Percentiles rank a stretch among this genome's conserved stretches.
phyloP scores from a whole-genome alignment of 30 jellyfish, hydroid and myxozoan genomes.

The Aurelia sp. region DNA sequence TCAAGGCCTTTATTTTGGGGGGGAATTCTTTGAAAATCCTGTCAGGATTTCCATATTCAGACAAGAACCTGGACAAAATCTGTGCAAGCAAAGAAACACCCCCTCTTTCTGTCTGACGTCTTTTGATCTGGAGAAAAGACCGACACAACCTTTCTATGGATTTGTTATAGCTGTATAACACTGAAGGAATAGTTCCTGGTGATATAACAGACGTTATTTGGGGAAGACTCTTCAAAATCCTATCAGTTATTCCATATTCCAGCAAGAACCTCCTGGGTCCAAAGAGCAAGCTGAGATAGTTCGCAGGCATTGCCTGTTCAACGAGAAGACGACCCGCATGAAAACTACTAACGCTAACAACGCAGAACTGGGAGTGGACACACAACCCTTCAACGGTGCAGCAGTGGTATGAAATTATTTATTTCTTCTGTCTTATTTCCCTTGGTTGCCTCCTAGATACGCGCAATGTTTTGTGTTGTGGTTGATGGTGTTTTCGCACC shows the following conservation, averaged over 20 bases:
- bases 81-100: no score
- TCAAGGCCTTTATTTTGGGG: no score
- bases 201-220: background rate
- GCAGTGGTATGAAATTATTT: conserved; percentile 55
- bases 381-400: conserved; percentile 80
- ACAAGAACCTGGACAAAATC: no score
- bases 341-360: conserved; percentile 60
- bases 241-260: background rate
- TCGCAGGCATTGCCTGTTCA: conserved; percentile 58
- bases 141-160: no score
- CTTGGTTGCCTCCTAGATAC: background rate
- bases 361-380: conserved; percentile 78
- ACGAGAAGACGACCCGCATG: conserved; percentile 68
- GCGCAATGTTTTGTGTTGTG: background rate
- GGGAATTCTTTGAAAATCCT: no score
- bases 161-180: no score
- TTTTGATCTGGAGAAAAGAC: no score
- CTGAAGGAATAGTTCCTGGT: background rate
- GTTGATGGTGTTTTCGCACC: background rate
- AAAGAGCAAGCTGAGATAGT: conserved; percentile 64
- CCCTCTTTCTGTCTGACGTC: no score
- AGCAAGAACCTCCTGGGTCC: conserved; percentile 31
- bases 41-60: no score
- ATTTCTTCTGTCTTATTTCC: background rate
- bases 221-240: background rate